Conservation (phyloP, 2,797 vertebrate genomes). For the Halcyon smyrnensis region DNA sequence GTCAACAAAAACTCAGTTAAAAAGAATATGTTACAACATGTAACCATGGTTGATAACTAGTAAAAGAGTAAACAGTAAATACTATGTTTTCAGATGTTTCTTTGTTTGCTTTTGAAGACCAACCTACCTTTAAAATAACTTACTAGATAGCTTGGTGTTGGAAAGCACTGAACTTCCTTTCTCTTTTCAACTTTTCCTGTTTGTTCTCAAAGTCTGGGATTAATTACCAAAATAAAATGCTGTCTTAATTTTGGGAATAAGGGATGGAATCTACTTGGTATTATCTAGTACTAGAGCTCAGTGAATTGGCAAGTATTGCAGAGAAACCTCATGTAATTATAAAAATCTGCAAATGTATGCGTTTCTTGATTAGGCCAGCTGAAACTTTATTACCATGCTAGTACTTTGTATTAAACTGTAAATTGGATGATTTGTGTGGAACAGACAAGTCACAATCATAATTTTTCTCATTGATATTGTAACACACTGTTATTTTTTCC, state of each 20-base stretch:
- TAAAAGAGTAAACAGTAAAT: not conserved
- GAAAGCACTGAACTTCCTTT: not conserved
- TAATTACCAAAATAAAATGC: slow-evolving; percentile 13
- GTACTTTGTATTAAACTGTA: slow-evolving; percentile 46
- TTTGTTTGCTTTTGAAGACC: not conserved
- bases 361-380: slow-evolving; percentile 59
- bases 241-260: slow-evolving; percentile 8
- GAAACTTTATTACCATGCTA: slow-evolving; percentile 55
- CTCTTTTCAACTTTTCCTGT: not conserved
- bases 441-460: slow-evolving; percentile 22
- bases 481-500: not conserved
- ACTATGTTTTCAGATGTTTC: not conserved
- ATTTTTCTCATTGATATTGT: slow-evolving; percentile 23
- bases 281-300: not conserved
- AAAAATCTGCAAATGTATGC: slow-evolving; percentile 58
- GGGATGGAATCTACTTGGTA: not conserved
- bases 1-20: not conserved
- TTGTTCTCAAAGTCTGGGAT: not conserved
- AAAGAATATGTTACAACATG: fast-evolving
- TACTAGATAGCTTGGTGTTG: not conserved
- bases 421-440: slow-evolving; percentile 45
- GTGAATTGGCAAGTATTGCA: slow-evolving; percentile 30
- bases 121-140: not conserved
- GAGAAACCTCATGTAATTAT: slow-evolving; percentile 29
- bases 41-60: not conserved